Base-by-base conservation (phyloP, 1,140 invertebrate species). In the Danaus plexippus region DNA sequence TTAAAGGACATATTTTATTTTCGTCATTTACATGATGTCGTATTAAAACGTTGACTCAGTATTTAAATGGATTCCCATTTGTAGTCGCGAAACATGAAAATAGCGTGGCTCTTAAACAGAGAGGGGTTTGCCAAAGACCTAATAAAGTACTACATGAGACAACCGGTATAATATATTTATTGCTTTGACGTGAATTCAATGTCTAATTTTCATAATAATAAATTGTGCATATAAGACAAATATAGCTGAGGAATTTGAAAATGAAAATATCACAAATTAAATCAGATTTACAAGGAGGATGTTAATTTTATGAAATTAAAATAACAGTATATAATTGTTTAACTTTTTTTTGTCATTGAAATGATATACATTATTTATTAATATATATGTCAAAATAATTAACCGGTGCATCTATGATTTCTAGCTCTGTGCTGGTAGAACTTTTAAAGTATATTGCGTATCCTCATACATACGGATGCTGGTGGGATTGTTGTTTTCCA, bases 11-110 rank as follows among this genome's bases (percentile, higher is more conserved):
- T 18, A 42, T 41, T 50, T 50, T 52, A 52, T 52, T 52, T 51
- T 52, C 32, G 40, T 32, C 48, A 50, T 52, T 52, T 43, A 52
- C 41, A 52, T 15, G 40, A 52, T 52, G 50, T 52, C 61, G 83
- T 80, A 88, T 87, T 87, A 85, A 88, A 87, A 87, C 73, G 80
- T 86, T 81, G 79, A 77, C 80, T 80, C 75, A 83, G 83, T 86
- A 87, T 87, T 87, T 87, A 88, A 88, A 88, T 88, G 85, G 83
- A 81, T 87, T 87, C 80, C 79, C 85, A 87, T 88, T 88, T 87
- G 83, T 87, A 88, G 74, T 80, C 71, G 69, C 73, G 79, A 75
- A 87, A 88, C 87, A 87, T 84, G 85, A 87, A 88, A 87, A 88
- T 88, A 87, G 85, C 87, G 87, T 87, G 85, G 87, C 85, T 87